Base-by-base conservation (phyloP, 1,140 invertebrate genomes). In the Aricia agestis region DNA sequence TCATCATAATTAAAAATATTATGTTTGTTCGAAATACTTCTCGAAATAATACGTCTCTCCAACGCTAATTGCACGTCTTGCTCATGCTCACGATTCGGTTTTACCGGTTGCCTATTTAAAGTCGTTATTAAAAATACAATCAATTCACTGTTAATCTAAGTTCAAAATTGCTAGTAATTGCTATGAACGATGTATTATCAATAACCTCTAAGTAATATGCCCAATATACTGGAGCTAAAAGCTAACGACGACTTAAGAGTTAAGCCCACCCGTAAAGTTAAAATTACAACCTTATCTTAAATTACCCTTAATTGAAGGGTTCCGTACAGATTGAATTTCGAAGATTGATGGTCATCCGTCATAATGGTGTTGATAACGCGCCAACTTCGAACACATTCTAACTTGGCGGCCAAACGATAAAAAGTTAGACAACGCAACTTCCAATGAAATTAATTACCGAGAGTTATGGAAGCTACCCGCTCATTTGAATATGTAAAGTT, bases 241-340 rank as follows among this genome's bases (percentile, higher is more conserved):
- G 81, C 81, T 91, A 89, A 91, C 88, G 85, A 89, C 76, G 72
- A 78, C 83, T 85, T 79, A 76, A 79, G 72, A 78, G 82, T 85
- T 79, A 76, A 79, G 89, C 82, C 87, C 89, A 91, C 89, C 87
- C 80, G 87, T 84, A 84, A 86, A 76, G 86, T 82, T 85, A 85
- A 87, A 91, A 89, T 86, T 87, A 90, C 86, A 89, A 86, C 82
- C 80, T 88, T 89, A 90, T 89, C 87, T 91, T 82, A 86, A 91
- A 91, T 91, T 91, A 91, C 89, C 84, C 82, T 90, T 91, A 91
- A 91, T 91, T 91, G 86, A 75, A 87, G 89, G 89, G 84, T 86
- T 83, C 84, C 85, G 80, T 85, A 85, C 74, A 88, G 87, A 91
- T 91, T 91, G 85, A 90, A 89, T 90, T 85, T 89, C 83, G 82